Conservation (phyloP, 2,888 invertebrate genomes). For the Phalangium opilio region DNA sequence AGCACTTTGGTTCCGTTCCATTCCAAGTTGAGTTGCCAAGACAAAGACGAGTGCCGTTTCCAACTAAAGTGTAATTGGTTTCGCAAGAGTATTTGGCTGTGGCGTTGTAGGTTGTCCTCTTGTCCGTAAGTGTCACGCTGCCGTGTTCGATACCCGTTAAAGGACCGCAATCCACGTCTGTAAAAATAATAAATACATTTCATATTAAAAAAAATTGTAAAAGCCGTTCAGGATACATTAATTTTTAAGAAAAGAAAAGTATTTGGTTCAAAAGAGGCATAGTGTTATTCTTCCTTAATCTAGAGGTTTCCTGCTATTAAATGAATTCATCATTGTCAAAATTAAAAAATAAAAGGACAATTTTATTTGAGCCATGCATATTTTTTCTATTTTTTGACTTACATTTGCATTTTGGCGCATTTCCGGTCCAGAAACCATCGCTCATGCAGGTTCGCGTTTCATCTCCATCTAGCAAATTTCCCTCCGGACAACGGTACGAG, state of each 20-base stretch:
- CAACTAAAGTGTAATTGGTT: constrained; percentile 69
- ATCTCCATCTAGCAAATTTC: constrained; percentile 60
- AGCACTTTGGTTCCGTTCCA: constrained; percentile 23
- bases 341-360: too few relatives aligned
- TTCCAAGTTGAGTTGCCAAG: constrained; percentile 23
- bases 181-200: neutral
- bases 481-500: constrained; percentile 61
- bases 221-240: too few relatives aligned
- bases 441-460: constrained; percentile 48
- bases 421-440: constrained; percentile 68
- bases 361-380: too few relatives aligned
- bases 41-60: constrained; percentile 34
- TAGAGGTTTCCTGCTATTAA: too few relatives aligned
- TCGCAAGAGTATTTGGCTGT: constrained; percentile 59
- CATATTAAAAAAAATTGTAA: too few relatives aligned
- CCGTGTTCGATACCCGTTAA: constrained; percentile 52
- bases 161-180: constrained; percentile 64
- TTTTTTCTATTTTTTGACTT: too few relatives aligned
- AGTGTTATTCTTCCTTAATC: too few relatives aligned
- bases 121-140: constrained; percentile 39
- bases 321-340: too few relatives aligned
- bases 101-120: constrained; percentile 62
- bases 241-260: too few relatives aligned
- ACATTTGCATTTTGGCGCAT: constrained; percentile 74
- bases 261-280: too few relatives aligned